Base-by-base conservation (phyloP, 2,888 invertebrate genomes). In the Rutpela maculata region DNA sequence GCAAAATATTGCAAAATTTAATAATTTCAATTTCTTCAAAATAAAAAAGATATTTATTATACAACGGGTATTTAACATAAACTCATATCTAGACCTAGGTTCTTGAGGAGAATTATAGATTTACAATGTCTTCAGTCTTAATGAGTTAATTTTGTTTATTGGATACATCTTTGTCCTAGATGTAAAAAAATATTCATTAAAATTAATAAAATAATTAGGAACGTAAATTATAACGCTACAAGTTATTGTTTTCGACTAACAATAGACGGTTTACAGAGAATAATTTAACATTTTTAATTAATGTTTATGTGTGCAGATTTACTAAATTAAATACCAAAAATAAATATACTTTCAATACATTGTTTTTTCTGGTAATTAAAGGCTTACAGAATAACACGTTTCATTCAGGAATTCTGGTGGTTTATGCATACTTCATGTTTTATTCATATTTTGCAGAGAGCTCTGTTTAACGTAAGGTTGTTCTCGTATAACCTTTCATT, bases 341-440 rank as follows among this genome's bases (percentile, higher is more conserved):
- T 50, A 50, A 50, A 50, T 6, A 50, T 6, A 35, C 31, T 7
- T 35, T 35, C 31, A 50, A n/a, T 50, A 43, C 50, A 15, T 50
- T 50, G 50, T 50, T 17, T 15, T 50, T 50, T 50, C n/a, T n/a
- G 50, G 50, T 50, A 50, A 50, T 50, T 50, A 50, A 15, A 50
- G n/a, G 50, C 15, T 15, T 50, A 50, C 6, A 50, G 1, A 50
- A 50, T 6, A 50, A 50, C 15, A 50, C n/a, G 15, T 50, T 50
- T 50, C n/a, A n/a, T n/a, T 50, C 50, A n/a, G n/a, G n/a, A 50
- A 50, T 50, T 50, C 50, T 50, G 50, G n/a, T 50, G 50, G 50
- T 50, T n/a, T 50, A 50, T 50, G 50, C 50, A 50, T 50, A 50
- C 12, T 50, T 50, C 50, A 65, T 65, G 38, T 43, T n/a, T 31